phyloP scores from a whole-genome alignment of 2,888 invertebrate genomes.

The Phragmatobia fuliginosa region DNA sequence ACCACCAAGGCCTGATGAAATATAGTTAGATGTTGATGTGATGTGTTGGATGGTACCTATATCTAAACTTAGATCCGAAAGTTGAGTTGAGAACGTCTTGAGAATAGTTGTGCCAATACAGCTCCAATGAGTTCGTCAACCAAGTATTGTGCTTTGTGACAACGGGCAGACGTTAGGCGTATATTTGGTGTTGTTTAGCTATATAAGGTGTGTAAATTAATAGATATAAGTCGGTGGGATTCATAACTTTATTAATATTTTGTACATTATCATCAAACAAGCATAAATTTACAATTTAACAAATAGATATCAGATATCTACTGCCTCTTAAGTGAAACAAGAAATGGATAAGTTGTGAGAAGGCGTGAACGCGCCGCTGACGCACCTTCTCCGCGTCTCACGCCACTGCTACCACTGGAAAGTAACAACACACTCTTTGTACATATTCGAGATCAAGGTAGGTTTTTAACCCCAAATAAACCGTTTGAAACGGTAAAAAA shows the following conservation, averaged over 20 bases:
- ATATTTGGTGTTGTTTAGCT: neutral
- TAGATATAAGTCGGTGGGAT: constrained; percentile 20
- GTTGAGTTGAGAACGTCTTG: no score
- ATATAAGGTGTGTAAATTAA: neutral
- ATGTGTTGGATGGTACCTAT: no score
- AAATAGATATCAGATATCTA: constrained; percentile 43
- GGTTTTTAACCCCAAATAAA: no score
- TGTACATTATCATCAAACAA: constrained; percentile 56
- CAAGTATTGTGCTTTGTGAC: no score
- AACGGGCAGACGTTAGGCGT: no score
- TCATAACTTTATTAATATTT: constrained; percentile 54
- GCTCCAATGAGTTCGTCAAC: no score
- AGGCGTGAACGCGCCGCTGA: neutral
- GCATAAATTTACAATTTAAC: constrained; percentile 51
- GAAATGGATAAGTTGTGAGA: constrained; percentile 3
- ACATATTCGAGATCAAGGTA: neutral
- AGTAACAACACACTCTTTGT: neutral
- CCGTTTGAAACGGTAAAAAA: no score
- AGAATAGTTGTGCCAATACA: no score
- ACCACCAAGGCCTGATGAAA: no score
- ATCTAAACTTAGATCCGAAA: no score
- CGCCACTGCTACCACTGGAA: neutral
- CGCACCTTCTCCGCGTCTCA: neutral
- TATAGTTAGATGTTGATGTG: no score
- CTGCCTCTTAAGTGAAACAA: constrained; percentile 18